These are phyloP conservation scores for Dioctria linearis DNA, from an alignment of 2,888 invertebrate genomes.

Conservation along the genomic window DNA sequence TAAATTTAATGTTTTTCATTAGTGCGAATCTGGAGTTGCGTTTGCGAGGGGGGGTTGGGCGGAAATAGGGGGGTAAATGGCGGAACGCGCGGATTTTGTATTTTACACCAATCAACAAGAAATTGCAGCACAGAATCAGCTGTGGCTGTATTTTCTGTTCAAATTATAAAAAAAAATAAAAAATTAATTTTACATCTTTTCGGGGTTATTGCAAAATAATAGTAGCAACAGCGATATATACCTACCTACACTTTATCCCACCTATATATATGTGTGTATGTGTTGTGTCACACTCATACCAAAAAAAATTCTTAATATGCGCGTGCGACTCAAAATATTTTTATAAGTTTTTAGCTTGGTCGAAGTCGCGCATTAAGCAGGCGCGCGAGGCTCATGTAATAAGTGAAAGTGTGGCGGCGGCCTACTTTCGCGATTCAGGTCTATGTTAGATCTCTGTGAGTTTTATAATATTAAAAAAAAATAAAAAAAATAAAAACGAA, in stretches of 20 bases:
- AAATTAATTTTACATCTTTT: slow-evolving; percentile 44
- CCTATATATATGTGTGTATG: slow-evolving; percentile 3
- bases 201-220: slow-evolving; percentile 40
- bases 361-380: slow-evolving; percentile 52
- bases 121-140: too few species aligned
- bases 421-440: slow-evolving; percentile 95
- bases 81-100: too few species aligned
- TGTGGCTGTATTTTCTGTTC: too few species aligned
- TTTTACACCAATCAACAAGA: too few species aligned
- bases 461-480: slow-evolving; percentile 56
- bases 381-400: slow-evolving; percentile 78
- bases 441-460: slow-evolving; percentile 79
- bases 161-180: background rate
- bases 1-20: slow-evolving; percentile 24
- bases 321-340: slow-evolving; percentile 58
- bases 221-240: too few species aligned
- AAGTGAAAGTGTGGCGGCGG: slow-evolving; percentile 92
- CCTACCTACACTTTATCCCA: slow-evolving; percentile 1
- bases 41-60: background rate
- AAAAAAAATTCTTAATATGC: slow-evolving; percentile 54
- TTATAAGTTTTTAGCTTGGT: slow-evolving; percentile 2
- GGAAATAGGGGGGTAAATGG: too few species aligned
- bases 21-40: background rate
- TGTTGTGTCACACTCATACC: background rate
- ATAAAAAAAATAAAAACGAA: slow-evolving; percentile 59